Evolutionary conservation across 1,140 invertebrate species (phyloP).

Genomic region (Psix sp.): DNA sequence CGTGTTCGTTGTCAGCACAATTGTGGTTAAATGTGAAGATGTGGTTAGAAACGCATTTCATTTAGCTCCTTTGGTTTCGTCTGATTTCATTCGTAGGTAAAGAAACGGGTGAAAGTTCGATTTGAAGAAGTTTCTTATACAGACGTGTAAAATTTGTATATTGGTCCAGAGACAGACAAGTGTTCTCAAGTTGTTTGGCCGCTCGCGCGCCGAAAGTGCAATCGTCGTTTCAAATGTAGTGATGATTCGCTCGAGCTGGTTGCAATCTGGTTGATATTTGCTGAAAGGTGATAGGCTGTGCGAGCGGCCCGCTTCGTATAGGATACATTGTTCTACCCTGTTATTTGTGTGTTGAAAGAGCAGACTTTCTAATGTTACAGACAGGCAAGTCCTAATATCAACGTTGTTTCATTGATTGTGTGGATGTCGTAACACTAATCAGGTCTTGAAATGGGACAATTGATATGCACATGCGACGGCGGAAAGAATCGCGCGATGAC

Average conservation of each 20-base stretch:
- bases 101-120: slow-evolving; percentile 37
- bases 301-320: slow-evolving; percentile 29
- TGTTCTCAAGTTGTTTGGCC: slow-evolving; percentile 44
- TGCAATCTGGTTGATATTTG: too few species aligned
- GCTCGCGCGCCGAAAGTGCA: too few species aligned
- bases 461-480: slow-evolving; percentile 41
- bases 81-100: slow-evolving; percentile 22
- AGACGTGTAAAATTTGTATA: slow-evolving; percentile 59
- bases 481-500: slow-evolving; percentile 12
- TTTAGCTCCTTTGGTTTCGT: neutral
- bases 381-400: slow-evolving; percentile 52
- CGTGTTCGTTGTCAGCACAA: slow-evolving; percentile 47
- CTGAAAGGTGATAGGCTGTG: neutral
- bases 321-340: slow-evolving; percentile 50
- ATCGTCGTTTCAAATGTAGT: too few species aligned
- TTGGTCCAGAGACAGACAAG: slow-evolving; percentile 59
- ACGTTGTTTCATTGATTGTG: slow-evolving; percentile 36
- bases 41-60: too few species aligned
- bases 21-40: too few species aligned
- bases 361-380: slow-evolving; percentile 49
- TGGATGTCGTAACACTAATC: slow-evolving; percentile 20
- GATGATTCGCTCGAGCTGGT: too few species aligned
- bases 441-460: slow-evolving; percentile 29
- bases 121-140: slow-evolving; percentile 34
- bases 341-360: slow-evolving; percentile 48